Base-by-base conservation (phyloP, 53 echinoderm and acorn worm species). In the Antedon mediterranea region DNA sequence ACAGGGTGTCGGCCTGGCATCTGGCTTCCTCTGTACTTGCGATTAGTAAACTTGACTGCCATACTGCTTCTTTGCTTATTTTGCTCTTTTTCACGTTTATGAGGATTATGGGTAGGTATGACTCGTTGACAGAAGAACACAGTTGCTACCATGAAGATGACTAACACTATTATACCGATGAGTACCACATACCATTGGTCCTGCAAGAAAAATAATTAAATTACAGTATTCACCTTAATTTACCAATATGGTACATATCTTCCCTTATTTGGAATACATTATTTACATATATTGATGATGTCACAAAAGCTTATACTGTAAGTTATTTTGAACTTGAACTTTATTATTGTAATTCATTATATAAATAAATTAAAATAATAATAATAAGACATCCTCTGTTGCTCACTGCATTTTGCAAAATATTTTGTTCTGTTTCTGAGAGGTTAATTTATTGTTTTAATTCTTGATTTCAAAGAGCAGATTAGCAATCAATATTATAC, bases 21-120 rank as follows among this genome's bases (percentile, higher is more conserved):
- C 33, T 31, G 71, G 76, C 86, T 89, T 37, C 83, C 86, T 14
- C 89, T 86, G 81, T 92, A 86, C 34, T 86, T 89, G 71, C 84
- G 84, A 32, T 82, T 84, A 74, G 84, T 86, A 28, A 89, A 84
- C 77, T 83, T 81, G 77, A 92, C 92, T 32, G 79, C 82, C 74
- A 23, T 71, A 34, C 90, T 90, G 43, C 85, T 37, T 0, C 82
- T 34, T 18, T 75, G 44, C 15, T 71, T 75, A 30, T 82, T 70
- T 32, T 78, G 80, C 14, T 86, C 84, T 9, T 79, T 85, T 72
- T 89, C 85, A 76, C 84, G 83, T 32, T 93, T 85, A 86, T 84
- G 89, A 4, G 92, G 98, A 75, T 98, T 98, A 79, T 88, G 88
- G 37, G 92, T 90, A 0, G 98, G 98, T 75, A 84, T 81, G 33